Base-by-base conservation (phyloP, 2,797 vertebrate species). In the Acestrorhynchus altus region DNA sequence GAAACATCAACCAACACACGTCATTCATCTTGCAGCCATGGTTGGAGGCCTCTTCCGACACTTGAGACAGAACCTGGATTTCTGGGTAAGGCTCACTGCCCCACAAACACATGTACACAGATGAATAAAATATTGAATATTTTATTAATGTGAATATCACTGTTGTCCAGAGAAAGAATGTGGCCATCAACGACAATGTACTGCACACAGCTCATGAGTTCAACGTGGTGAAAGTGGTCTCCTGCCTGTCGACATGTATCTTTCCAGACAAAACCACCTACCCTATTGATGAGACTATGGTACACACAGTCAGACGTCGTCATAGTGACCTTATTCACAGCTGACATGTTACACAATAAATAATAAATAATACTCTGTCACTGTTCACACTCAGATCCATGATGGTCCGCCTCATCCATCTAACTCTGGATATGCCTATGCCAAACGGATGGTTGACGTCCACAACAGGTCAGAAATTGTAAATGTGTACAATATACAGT, bases 21-120 rank as follows among this genome's bases (percentile, higher is more conserved):
- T 98, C 76, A 94, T 98, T 86, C 97, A 99, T 83, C 88, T 99
- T 84, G 97, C 97, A 0, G 97, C 97, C 5, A 96, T 96, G 95
- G 97, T 99, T 0, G 97, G 97, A 0, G 96, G 97, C 0, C 95
- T 99, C 46, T 99, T 96, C 90, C 92, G 91, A 76, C 97, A 99
- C 85, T 93, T 98, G 91, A 95, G 92, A 73, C 88, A 90, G 87
- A 99, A 98, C 86, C 88, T 98, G 89, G 96, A 98, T 83, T 99
- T 98, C 84, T 96, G 95, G 97, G 97, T 99, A 91, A 78, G 18
- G 16, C 4, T n/a, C n/a, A n/a, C 2, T 61, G 6, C n/a, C 35
- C 13, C 35, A 26, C 13, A 35, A 28, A 44, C 31, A 28, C 40
- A 31, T 40, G 35, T 11, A 61, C 0, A 56, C 1, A 40, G 8